Percentiles rank a stretch among this genome's conserved stretches.
These are phyloP conservation scores for Trachurus trachurus DNA, from an alignment of 2,797 vertebrate genomes.

Conservation along the genomic window DNA sequence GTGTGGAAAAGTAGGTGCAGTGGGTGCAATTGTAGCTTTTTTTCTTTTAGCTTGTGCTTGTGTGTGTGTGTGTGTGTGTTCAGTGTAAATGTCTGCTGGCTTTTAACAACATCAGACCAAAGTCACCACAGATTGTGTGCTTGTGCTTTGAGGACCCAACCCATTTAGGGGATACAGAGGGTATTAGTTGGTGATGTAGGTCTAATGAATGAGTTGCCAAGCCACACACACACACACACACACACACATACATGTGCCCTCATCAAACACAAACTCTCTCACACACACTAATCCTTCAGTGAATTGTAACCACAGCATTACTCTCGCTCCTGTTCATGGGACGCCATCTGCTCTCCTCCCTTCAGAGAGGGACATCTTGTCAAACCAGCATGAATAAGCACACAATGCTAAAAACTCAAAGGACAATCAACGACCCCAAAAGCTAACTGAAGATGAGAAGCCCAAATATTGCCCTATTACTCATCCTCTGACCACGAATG, in stretches of 20 bases:
- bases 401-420: slow-evolving; percentile 52
- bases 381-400: slow-evolving; percentile 63
- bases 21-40: neutral
- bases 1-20: slow-evolving; percentile 8
- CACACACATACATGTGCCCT: slow-evolving; percentile 69
- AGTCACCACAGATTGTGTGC: slow-evolving; percentile 71
- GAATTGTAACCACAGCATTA: slow-evolving; percentile 84
- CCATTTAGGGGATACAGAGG: slow-evolving; percentile 91
- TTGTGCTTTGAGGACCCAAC: slow-evolving; percentile 85
- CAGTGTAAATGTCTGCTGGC: slow-evolving; percentile 18
- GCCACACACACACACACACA: slow-evolving; percentile 83
- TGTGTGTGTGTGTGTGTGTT: slow-evolving; percentile 2
- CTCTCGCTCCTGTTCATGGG: slow-evolving; percentile 82
- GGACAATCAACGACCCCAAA: slow-evolving; percentile 62
- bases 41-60: neutral
- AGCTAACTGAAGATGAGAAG: slow-evolving; percentile 72
- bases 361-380: slow-evolving; percentile 55
- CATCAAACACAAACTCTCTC: slow-evolving; percentile 42
- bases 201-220: slow-evolving; percentile 90
- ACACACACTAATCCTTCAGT: slow-evolving; percentile 81
- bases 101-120: slow-evolving; percentile 50
- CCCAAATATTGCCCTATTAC: slow-evolving; percentile 83
- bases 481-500: slow-evolving; percentile 83
- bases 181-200: slow-evolving; percentile 92
- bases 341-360: slow-evolving; percentile 88